A percentile compares a stretch with the other conserved stretches of the same genome.
Conservation (phyloP, 1,140 invertebrate species). For the Hesperophylax magnus region DNA sequence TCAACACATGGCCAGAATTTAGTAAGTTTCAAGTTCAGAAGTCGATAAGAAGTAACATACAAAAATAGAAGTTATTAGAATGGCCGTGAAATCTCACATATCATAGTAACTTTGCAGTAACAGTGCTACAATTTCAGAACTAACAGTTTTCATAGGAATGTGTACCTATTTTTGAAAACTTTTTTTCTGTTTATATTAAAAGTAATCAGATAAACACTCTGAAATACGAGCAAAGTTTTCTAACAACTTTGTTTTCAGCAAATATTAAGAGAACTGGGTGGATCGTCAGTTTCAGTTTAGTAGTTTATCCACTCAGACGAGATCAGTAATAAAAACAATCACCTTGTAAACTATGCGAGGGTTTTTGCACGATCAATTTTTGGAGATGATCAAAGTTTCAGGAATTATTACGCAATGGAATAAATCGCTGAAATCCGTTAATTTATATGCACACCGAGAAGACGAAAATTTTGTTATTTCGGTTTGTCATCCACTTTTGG, state of each 20-base stretch:
- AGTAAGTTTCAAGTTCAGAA: too few relatives aligned
- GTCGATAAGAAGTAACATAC: too few relatives aligned
- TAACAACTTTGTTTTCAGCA: neutral
- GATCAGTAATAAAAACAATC: slow-evolving; percentile 10
- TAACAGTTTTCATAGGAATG: too few relatives aligned
- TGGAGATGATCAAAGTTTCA: neutral
- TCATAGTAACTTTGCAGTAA: too few relatives aligned
- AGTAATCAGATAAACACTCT: neutral
- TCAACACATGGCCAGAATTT: too few relatives aligned
- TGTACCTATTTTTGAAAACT: too few relatives aligned
- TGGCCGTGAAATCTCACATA: too few relatives aligned
- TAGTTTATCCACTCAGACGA: neutral
- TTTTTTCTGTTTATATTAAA: too few relatives aligned
- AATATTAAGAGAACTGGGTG: neutral
- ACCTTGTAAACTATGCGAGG: neutral
- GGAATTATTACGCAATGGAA: neutral
- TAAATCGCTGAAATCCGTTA: neutral
- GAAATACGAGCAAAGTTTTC: slow-evolving; percentile 6
- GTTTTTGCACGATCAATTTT: neutral
- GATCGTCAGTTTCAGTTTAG: neutral
- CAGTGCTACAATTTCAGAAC: too few relatives aligned
- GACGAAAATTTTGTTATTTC: too few relatives aligned
- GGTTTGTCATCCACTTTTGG: too few relatives aligned
- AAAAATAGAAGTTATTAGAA: too few relatives aligned
- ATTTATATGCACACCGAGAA: neutral